phyloP scores from a whole-genome alignment of 2,797 vertebrate genomes.

The Monodelphis domestica region DNA sequence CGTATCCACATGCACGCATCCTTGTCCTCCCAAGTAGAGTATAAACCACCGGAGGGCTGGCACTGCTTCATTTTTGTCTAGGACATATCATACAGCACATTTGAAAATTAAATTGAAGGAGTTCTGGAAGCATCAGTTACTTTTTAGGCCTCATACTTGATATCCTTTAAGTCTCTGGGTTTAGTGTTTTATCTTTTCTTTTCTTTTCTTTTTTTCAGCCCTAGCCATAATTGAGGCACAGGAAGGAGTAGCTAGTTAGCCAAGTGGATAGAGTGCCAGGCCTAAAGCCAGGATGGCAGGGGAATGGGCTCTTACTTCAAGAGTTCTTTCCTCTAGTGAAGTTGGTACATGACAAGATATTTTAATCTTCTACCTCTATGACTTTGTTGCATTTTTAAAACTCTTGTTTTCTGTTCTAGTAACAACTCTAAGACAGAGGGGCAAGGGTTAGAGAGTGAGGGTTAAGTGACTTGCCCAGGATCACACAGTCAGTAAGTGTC shows the following conservation, averaged over 20 bases:
- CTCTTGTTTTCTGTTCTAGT: too few relatives aligned
- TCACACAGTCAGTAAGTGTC: too few relatives aligned
- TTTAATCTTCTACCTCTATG: background rate
- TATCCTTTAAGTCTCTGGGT: background rate
- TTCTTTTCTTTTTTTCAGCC: constrained; percentile 6
- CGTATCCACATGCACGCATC: background rate
- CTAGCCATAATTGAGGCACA: background rate
- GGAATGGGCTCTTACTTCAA: background rate
- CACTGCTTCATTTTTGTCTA: background rate
- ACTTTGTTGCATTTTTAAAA: too few relatives aligned
- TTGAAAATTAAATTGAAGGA: background rate
- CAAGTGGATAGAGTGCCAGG: too few relatives aligned
- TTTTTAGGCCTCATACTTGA: background rate
- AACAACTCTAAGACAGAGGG: too few relatives aligned
- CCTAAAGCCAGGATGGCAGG: too few relatives aligned
- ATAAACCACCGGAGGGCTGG: background rate
- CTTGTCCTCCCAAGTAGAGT: background rate
- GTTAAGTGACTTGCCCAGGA: too few relatives aligned
- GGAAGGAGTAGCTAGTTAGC: too few relatives aligned
- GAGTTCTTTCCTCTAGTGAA: background rate
- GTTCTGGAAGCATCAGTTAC: background rate
- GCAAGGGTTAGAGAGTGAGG: too few relatives aligned
- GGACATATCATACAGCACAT: background rate
- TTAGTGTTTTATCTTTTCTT: background rate
- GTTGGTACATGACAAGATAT: background rate